phyloP scores from a whole-genome alignment of 2,888 invertebrate species.

The Chalcis sispes region DNA sequence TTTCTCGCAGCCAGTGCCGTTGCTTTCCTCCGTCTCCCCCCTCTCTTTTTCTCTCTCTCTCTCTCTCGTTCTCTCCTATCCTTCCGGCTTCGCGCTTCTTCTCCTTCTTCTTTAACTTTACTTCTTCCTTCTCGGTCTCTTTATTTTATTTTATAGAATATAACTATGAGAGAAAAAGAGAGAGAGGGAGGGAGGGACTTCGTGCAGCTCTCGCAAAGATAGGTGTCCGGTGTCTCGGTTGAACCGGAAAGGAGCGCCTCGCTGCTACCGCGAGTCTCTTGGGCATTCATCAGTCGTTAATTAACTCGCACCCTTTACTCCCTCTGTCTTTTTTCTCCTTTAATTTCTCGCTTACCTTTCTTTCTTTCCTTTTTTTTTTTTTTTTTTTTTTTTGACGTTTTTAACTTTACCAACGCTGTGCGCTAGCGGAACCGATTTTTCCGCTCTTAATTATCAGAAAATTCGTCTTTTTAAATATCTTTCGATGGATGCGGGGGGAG shows the following conservation, averaged over 20 bases:
- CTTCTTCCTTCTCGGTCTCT: background rate
- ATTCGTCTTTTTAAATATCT: conserved; percentile 56
- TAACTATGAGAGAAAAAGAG: conserved; percentile 13
- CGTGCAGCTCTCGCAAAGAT: background rate
- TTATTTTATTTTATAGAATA: conserved; percentile 31
- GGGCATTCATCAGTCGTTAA: conserved; percentile 50
- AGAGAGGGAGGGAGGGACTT: background rate
- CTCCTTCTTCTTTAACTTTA: conserved; percentile 12
- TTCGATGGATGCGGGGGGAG: conserved; percentile 11
- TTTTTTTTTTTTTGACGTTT: too few species aligned
- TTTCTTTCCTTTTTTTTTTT: background rate
- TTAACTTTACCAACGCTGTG: too few species aligned
- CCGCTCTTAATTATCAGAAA: conserved; percentile 49
- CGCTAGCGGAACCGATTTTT: conserved; percentile 32
- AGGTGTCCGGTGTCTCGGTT: conserved; percentile 4
- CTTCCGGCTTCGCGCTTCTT: background rate
- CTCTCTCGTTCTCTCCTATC: conserved; percentile 23
- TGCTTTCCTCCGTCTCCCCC: conserved; percentile 21
- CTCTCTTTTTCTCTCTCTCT: conserved; percentile 28
- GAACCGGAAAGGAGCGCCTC: background rate
- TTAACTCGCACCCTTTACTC: conserved; percentile 40
- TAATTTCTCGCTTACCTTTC: background rate
- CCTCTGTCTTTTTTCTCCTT: background rate
- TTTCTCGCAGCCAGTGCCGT: conserved; percentile 34
- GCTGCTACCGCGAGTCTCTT: background rate